Conservation (phyloP, 2,113 vertebrate species). For the Lutjanus erythropterus region DNA sequence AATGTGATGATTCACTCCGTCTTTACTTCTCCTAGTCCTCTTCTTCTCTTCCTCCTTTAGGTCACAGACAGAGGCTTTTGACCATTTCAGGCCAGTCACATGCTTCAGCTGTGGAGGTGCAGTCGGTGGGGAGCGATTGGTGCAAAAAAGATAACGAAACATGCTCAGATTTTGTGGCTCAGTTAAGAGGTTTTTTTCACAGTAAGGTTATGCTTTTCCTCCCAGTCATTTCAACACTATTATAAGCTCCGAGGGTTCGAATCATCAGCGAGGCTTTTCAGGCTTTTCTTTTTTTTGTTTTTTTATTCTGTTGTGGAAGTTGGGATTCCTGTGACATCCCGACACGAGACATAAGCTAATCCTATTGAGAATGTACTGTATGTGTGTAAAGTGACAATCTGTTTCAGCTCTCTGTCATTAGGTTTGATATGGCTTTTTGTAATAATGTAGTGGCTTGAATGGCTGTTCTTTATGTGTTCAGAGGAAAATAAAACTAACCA, state of each 20-base stretch:
- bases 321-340: conserved; percentile 77
- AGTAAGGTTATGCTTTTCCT: conserved; percentile 40
- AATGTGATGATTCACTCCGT: conserved; percentile 55
- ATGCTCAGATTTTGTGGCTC: conserved; percentile 62
- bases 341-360: conserved; percentile 80
- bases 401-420: conserved; percentile 75
- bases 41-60: conserved; percentile 45
- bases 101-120: conserved; percentile 56
- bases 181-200: conserved; percentile 45
- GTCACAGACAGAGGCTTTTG: conserved; percentile 50
- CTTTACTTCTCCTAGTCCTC: conserved; percentile 38
- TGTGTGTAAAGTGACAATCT: conserved; percentile 82
- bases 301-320: conserved; percentile 73
- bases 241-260: conserved; percentile 49
- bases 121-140: conserved; percentile 34
- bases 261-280: conserved; percentile 61
- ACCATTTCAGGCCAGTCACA: conserved; percentile 71
- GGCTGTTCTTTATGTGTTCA: conserved; percentile 71
- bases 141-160: conserved; percentile 50
- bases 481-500: conserved; percentile 75
- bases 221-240: conserved; percentile 52
- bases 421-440: conserved; percentile 77
- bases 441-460: conserved; percentile 76
- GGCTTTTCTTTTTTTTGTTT: conserved; percentile 49
- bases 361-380: conserved; percentile 82